A percentile compares a stretch with the other conserved stretches of the same genome.
Conservation (phyloP, 92 coral and sea anemone genomes). For the Heliopora coerulea region DNA sequence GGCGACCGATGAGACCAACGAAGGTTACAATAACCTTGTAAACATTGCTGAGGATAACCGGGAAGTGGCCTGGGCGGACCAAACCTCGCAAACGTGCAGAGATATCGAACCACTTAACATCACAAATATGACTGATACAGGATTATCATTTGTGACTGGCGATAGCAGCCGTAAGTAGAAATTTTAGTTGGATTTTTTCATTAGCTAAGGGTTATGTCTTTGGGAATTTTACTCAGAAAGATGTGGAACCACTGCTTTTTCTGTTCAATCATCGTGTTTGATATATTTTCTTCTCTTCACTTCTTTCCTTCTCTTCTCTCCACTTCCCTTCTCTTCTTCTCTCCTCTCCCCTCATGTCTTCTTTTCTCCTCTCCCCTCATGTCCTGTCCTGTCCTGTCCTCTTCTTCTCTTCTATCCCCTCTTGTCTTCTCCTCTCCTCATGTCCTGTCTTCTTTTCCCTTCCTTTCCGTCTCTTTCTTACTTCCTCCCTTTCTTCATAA, state of each 20-base stretch:
- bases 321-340: not conserved
- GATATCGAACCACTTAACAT: slow-evolving; percentile 8
- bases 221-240: no score
- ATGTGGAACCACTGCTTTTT: not conserved
- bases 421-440: not conserved
- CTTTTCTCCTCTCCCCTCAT: slow-evolving; percentile 1
- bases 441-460: slow-evolving; percentile 2
- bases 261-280: no score
- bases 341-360: not conserved
- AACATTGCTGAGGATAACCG: slow-evolving; percentile 64
- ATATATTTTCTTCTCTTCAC: not conserved
- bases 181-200: not conserved
- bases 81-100: slow-evolving; percentile 23
- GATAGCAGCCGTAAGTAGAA: not conserved
- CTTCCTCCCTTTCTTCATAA: not conserved
- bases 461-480: not conserved
- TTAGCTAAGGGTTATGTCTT: no score
- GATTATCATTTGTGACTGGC: not conserved
- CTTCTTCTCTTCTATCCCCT: not conserved
- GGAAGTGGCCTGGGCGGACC: slow-evolving; percentile 95
- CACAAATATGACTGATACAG: slow-evolving; percentile 14
- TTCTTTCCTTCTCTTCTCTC: not conserved
- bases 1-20: slow-evolving; percentile 65
- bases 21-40: slow-evolving; percentile 63
- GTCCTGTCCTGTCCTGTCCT: not conserved